Conservation (phyloP, 2,888 invertebrate species). For the Elmis aenea region DNA sequence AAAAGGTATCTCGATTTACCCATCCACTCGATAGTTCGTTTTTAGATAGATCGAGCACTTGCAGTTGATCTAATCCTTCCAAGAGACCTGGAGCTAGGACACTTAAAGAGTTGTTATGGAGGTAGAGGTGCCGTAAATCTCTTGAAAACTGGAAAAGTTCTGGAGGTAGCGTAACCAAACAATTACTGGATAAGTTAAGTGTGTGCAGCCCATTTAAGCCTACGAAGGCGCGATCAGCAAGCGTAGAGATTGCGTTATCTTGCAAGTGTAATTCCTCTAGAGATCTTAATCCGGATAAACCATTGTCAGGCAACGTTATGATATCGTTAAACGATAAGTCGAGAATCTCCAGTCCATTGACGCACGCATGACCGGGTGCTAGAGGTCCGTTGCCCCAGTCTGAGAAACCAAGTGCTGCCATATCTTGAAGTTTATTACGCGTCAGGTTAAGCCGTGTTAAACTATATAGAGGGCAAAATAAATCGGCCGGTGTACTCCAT, state of each 20-base stretch:
- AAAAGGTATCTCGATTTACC: constrained; percentile 74
- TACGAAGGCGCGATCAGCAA: constrained; percentile 70
- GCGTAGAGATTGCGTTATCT: constrained; percentile 68
- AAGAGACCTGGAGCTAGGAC: constrained; percentile 71
- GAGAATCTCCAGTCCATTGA: constrained; percentile 62
- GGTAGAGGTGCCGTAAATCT: constrained; percentile 65
- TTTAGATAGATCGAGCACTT: constrained; percentile 66
- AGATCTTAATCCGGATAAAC: constrained; percentile 64
- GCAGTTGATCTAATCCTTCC: constrained; percentile 67
- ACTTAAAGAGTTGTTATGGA: constrained; percentile 72
- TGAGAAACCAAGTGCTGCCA: constrained; percentile 68
- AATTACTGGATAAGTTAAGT: constrained; percentile 75
- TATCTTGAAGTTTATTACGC: constrained; percentile 72
- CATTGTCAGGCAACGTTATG: constrained; percentile 63
- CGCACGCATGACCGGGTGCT: constrained; percentile 56
- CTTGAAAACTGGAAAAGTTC: constrained; percentile 71
- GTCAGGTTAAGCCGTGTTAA: constrained; percentile 68
- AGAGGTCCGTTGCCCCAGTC: constrained; percentile 66
- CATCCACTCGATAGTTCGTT: constrained; percentile 74
- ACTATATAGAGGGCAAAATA: constrained; percentile 67
- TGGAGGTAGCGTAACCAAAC: constrained; percentile 69
- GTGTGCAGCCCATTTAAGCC: constrained; percentile 64
- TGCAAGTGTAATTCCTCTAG: constrained; percentile 67
- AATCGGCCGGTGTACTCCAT: constrained; percentile 67
- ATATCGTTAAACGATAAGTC: constrained; percentile 74